These are phyloP conservation scores for Erpobdella octoculata DNA, from an alignment of 2,888 invertebrate species.

Conservation along the genomic window DNA sequence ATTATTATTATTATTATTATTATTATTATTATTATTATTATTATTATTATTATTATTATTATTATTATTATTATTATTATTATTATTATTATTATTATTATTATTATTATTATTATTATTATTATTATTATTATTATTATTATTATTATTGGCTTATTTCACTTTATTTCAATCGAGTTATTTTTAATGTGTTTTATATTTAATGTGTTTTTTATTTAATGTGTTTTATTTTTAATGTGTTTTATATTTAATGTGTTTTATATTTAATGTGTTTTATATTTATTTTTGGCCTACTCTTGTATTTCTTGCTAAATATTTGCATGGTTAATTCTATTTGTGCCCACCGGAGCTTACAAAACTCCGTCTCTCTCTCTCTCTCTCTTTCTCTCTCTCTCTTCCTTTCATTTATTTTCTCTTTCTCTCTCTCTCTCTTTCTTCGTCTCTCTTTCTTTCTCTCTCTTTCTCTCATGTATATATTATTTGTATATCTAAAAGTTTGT, in stretches of 20 bases:
- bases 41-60: conserved; percentile 2
- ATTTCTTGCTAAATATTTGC: not conserved
- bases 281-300: too few species aligned
- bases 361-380: not conserved
- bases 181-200: too few species aligned
- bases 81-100: conserved; percentile 2
- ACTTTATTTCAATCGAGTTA: too few species aligned
- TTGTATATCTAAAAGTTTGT: not conserved
- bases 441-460: conserved; percentile 6
- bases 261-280: too few species aligned
- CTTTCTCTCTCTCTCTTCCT: conserved; percentile 9
- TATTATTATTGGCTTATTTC: not conserved
- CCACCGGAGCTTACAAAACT: not conserved
- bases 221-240: too few species aligned
- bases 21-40: conserved; percentile 2
- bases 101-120: conserved; percentile 2
- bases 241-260: too few species aligned
- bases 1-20: conserved; percentile 5
- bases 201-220: too few species aligned
- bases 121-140: conserved; percentile 1
- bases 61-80: conserved; percentile 5
- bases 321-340: not conserved
- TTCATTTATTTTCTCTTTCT: conserved; percentile 8
- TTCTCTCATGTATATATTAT: not conserved
- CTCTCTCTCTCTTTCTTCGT: conserved; percentile 18